These are phyloP conservation scores for Rattus rattus DNA, from an alignment of 2,113 vertebrate genomes.

Conservation along the genomic window DNA sequence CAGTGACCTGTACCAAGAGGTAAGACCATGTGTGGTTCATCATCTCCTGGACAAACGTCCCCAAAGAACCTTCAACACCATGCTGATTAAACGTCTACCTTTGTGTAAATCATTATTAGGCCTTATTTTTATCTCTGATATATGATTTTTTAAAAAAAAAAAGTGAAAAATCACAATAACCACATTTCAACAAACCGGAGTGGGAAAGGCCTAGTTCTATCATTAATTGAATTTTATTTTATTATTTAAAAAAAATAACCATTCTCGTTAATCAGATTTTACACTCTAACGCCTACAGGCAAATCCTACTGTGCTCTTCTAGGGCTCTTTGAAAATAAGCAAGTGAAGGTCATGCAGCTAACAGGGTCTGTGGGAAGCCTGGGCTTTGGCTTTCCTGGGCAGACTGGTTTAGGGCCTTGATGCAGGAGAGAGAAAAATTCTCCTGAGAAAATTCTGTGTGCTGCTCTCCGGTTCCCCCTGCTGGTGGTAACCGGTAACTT, in stretches of 20 bases:
- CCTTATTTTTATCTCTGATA: neutral
- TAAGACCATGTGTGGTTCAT: conserved; percentile 78
- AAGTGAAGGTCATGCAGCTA: neutral
- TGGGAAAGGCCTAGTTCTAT: neutral
- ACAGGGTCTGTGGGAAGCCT: neutral
- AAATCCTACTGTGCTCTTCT: neutral
- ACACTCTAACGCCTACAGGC: neutral
- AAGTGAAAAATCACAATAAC: neutral
- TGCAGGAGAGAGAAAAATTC: neutral
- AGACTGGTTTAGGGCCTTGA: neutral
- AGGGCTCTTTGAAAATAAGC: neutral
- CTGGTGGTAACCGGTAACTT: conserved; percentile 51
- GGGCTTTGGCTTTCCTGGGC: neutral
- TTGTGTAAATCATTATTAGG: conserved; percentile 13
- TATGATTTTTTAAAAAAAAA: neutral
- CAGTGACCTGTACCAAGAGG: conserved; percentile 98
- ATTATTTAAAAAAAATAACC: neutral
- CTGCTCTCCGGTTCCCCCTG: conserved; percentile 64
- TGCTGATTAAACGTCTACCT: neutral
- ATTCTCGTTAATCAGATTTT: neutral
- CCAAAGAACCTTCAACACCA: neutral
- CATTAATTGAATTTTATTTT: conserved; percentile 3
- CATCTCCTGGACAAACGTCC: neutral
- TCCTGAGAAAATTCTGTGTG: neutral
- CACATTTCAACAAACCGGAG: conserved; percentile 1